These are phyloP conservation scores for Zygogramma bicolorata DNA, from an alignment of 2,888 invertebrate species.

Conservation along the genomic window DNA sequence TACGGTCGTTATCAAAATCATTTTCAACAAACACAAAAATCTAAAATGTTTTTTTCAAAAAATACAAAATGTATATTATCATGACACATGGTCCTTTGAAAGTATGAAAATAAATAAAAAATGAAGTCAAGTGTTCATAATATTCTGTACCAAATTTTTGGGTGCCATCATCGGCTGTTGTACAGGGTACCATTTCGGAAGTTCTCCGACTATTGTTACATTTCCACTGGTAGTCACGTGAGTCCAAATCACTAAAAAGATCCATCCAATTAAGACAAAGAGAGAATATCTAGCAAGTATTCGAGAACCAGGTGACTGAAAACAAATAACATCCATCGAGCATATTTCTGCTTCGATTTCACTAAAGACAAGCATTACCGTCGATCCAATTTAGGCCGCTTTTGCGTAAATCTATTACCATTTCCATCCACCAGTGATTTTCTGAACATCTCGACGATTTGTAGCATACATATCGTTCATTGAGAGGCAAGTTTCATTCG, in stretches of 20 bases:
- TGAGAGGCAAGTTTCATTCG: not conserved
- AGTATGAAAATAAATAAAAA: no score
- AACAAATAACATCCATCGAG: not conserved
- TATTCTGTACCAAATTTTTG: not conserved
- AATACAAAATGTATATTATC: no score
- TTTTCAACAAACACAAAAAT: no score
- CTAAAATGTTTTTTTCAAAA: no score
- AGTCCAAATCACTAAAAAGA: conserved; percentile 33
- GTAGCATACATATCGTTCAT: no score
- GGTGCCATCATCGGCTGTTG: not conserved
- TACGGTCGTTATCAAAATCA: no score
- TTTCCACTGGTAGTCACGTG: conserved; percentile 40
- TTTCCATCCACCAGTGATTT: not conserved
- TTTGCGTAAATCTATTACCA: no score
- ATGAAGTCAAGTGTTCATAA: no score
- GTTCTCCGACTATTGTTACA: conserved; percentile 1
- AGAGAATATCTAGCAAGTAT: conserved; percentile 3
- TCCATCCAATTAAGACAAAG: not conserved
- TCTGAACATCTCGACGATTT: not conserved
- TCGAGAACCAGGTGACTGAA: not conserved
- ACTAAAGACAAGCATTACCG: not conserved
- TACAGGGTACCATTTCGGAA: not conserved
- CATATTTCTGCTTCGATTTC: not conserved
- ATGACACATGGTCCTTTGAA: no score
- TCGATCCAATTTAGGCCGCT: not conserved